Percentiles rank a stretch among this genome's conserved stretches.
Evolutionary conservation across 2,113 vertebrate genomes (phyloP).

Genomic region (Plecturocebus donacophilus): DNA sequence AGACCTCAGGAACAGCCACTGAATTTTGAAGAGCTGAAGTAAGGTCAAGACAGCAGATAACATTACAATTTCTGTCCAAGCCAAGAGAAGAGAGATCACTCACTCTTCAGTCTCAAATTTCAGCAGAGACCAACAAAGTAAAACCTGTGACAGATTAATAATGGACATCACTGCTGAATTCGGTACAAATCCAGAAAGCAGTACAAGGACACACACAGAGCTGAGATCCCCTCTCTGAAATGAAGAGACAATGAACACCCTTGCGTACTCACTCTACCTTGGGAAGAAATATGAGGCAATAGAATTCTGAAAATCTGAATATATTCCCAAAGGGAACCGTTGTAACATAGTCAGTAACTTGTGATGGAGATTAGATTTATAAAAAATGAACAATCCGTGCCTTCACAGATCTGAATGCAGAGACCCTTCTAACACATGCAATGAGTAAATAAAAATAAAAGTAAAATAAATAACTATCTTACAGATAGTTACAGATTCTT

Average conservation of each 20-base stretch:
- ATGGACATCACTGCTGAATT: background rate
- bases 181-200: background rate
- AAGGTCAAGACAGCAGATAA: background rate
- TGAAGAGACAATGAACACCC: background rate
- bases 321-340: background rate
- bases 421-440: background rate
- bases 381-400: slow-evolving; percentile 6
- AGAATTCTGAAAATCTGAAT: slow-evolving; percentile 24
- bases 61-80: background rate
- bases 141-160: background rate
- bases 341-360: background rate
- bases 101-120: background rate
- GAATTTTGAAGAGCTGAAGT: background rate
- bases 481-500: background rate
- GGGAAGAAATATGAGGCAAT: background rate
- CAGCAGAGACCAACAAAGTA: background rate
- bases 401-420: background rate
- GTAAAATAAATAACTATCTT: background rate
- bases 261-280: background rate
- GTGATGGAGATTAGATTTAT: background rate
- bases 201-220: background rate
- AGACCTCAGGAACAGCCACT: background rate
- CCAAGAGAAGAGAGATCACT: background rate
- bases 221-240: background rate
- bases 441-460: background rate